Evolutionary conservation across 1,140 invertebrate genomes (phyloP).

Genomic region (Ctenoplectra terminalis): DNA sequence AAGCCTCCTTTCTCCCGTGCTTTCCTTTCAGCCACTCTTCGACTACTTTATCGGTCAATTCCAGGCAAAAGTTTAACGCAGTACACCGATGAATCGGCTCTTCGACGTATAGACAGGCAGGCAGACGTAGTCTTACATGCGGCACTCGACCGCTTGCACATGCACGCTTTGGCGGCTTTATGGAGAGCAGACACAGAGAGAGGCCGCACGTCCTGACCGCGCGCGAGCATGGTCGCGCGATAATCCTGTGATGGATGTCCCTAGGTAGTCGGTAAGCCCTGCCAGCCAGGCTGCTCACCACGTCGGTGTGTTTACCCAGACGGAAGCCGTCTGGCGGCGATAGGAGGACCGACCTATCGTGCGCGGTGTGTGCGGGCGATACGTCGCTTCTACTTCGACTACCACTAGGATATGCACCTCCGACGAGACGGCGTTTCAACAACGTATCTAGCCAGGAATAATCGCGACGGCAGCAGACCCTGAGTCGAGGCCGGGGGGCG

Average conservation of each 20-base stretch:
- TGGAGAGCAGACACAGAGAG: constrained; percentile 16
- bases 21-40: background rate
- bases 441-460: constrained; percentile 49
- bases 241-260: constrained; percentile 81
- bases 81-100: constrained; percentile 36
- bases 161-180: constrained; percentile 50
- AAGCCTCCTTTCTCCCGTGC: background rate
- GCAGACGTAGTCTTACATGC: constrained; percentile 42
- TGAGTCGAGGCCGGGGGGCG: background rate
- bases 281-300: constrained; percentile 58
- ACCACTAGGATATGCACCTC: constrained; percentile 48
- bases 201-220: constrained; percentile 39
- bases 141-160: constrained; percentile 20
- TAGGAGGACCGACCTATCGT: constrained; percentile 67
- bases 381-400: constrained; percentile 51
- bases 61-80: constrained; percentile 33
- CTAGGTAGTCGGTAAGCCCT: constrained; percentile 68
- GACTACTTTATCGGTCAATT: constrained; percentile 39
- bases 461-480: constrained; percentile 33
- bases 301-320: constrained; percentile 78
- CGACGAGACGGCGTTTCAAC: constrained; percentile 44
- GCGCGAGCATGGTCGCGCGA: constrained; percentile 64
- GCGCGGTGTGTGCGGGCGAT: constrained; percentile 37
- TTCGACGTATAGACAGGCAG: constrained; percentile 13
- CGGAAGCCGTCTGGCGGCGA: constrained; percentile 76